These are phyloP conservation scores for Neodiprion lecontei DNA, from an alignment of 1,140 invertebrate species.

Conservation along the genomic window DNA sequence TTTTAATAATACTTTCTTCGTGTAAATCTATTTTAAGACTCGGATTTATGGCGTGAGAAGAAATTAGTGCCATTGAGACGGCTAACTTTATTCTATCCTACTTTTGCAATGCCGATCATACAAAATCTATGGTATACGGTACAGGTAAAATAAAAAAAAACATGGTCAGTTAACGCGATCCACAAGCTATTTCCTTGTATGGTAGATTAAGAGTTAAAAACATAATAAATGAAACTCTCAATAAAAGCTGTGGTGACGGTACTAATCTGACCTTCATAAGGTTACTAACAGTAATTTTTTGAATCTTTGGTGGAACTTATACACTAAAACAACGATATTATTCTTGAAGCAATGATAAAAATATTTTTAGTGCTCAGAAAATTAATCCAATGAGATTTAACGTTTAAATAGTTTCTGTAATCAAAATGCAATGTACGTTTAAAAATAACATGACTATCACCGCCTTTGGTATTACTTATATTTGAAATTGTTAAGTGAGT, in stretches of 20 bases:
- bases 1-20: background rate
- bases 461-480: too few relatives aligned
- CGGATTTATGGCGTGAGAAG: background rate
- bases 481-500: too few relatives aligned
- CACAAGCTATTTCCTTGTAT: background rate
- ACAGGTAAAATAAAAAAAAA: background rate
- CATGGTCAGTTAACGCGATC: background rate
- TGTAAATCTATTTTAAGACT: background rate
- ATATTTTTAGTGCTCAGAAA: constrained; percentile 19
- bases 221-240: constrained; percentile 26
- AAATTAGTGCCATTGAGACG: background rate
- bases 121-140: background rate
- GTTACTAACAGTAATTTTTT: constrained; percentile 56
- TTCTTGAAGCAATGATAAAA: constrained; percentile 23
- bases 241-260: constrained; percentile 55
- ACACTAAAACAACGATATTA: constrained; percentile 15
- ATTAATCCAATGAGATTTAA: background rate
- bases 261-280: constrained; percentile 53
- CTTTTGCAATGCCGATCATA: background rate
- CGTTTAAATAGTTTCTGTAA: too few relatives aligned
- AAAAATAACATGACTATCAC: constrained; percentile 2
- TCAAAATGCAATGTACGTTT: constrained; percentile 15
- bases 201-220: background rate
- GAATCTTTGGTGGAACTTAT: constrained; percentile 51
- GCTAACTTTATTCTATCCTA: background rate